phyloP scores from a whole-genome alignment of 1,140 invertebrate species.

The Belonocnema kinseyi region DNA sequence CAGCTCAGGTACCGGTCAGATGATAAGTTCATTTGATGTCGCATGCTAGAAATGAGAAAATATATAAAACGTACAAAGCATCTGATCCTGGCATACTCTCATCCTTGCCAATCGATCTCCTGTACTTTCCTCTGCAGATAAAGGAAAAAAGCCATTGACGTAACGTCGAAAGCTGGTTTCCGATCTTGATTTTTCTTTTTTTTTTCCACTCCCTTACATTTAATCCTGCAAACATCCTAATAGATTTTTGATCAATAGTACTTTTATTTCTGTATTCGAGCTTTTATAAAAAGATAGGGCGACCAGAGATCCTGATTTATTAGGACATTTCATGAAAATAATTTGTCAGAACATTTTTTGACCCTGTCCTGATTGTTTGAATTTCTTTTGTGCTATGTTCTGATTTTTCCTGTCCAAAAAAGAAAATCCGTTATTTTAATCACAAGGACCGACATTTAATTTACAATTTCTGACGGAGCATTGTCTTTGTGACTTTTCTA shows the following conservation, averaged over 20 bases:
- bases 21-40: slow-evolving; percentile 5
- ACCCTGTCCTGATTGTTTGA: no score
- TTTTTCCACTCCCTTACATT: neutral
- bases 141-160: neutral
- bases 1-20: slow-evolving; percentile 5
- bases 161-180: neutral
- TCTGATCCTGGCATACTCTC: slow-evolving; percentile 20
- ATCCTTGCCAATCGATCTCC: slow-evolving; percentile 15
- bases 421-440: no score
- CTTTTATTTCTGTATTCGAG: neutral
- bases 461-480: no score
- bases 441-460: no score
- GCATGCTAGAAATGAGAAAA: neutral
- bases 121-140: neutral
- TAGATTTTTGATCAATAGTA: neutral
- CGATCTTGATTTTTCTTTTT: neutral
- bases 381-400: no score
- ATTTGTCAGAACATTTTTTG: no score
- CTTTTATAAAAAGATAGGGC: no score
- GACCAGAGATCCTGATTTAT: no score
- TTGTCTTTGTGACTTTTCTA: no score
- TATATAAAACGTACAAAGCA: neutral
- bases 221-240: neutral
- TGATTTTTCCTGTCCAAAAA: no score
- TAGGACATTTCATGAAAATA: no score